A percentile compares a stretch with the other conserved stretches of the same genome.
phyloP scores from a whole-genome alignment of 30 jellyfish, hydroid and myxozoan genomes.

The Chrysaora quinquecirrha region DNA sequence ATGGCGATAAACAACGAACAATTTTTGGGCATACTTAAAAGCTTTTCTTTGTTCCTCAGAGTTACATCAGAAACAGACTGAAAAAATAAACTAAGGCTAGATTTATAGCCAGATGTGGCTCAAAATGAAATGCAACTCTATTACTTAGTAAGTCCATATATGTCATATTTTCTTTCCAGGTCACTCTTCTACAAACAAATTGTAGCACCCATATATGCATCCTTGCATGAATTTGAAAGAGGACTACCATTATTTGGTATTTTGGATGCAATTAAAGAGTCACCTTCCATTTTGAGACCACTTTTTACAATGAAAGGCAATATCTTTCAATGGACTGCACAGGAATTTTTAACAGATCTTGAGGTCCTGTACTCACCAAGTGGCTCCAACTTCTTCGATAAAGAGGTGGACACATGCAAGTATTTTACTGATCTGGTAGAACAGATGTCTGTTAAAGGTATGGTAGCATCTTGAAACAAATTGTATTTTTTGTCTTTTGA shows the following conservation, averaged over 20 bases:
- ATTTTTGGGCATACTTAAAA: too few species aligned
- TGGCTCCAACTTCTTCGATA: not conserved
- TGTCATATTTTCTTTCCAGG: not conserved
- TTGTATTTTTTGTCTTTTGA: not conserved
- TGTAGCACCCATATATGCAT: not conserved
- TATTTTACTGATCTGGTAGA: constrained; percentile 26
- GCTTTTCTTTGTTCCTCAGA: too few species aligned
- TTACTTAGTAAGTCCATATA: not conserved
- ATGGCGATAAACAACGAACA: not conserved
- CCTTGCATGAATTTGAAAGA: constrained; percentile 12
- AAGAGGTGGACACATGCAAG: constrained; percentile 21
- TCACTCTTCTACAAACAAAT: constrained; percentile 10
- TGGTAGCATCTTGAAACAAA: too few species aligned
- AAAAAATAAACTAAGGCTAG: too few species aligned
- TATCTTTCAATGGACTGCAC: not conserved
- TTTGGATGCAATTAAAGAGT: not conserved
- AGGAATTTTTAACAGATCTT: not conserved
- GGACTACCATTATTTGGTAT: constrained; percentile 23
- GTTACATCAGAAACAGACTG: too few species aligned
- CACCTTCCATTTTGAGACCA: not conserved
- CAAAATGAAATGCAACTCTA: not conserved
- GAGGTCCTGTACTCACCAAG: not conserved
- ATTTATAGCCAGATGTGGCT: too few species aligned
- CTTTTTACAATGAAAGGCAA: not conserved
- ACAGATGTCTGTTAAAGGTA: constrained; percentile 27